Evolutionary conservation across 2,888 invertebrate genomes (phyloP), one percentile per base, ranked within the genome.

Genomic region (Cephus pulcher): DNA sequence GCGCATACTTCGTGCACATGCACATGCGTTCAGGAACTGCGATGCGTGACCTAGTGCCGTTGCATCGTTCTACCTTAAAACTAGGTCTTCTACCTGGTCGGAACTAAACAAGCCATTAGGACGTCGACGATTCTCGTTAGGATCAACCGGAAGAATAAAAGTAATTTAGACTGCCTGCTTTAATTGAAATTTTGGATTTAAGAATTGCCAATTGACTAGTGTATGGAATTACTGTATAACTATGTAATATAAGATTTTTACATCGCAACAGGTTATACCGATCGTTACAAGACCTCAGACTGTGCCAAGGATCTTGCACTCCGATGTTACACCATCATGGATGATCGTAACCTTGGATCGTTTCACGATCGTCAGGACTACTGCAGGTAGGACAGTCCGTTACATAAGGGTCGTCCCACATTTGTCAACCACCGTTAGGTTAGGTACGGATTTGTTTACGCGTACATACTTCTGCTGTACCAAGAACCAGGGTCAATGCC

Each of bases 61-160:
- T 70, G 56, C 56, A 37, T 73, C 73, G 77, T 74, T 76, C 71
- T 76, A 77, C 78, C 76, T 78, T 75, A 69, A 87, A 90, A 89
- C 90, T 90, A 90, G 90, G 90, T 90, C 90, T 90, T 88, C 87
- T 56, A 56, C 87, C 86, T 88, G 88, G 89, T 88, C 89, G 83
- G 85, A 86, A 86, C 88, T 86, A 86, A 85, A 79, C 81, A 82
- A 56, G 56, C 9, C 23, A 23, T 56, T 23, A 23, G 56, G 56
- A 56, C 56, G 6, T 56, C 1, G 23, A 40, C 0, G 40, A 40
- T 40, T 40, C 40, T 40, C 15, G 56, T 56, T 9, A 56, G 2
- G 23, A 56, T 56, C 9, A 23, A 23, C 9, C 56, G 9, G 9
- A 56, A 9, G 23, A 23, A 56, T 9, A 56, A 56, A 56, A 56